Evolutionary conservation across 2,113 vertebrate genomes (phyloP), one percentile per base, ranked within the genome.

Genomic region (Paralichthys olivaceus): DNA sequence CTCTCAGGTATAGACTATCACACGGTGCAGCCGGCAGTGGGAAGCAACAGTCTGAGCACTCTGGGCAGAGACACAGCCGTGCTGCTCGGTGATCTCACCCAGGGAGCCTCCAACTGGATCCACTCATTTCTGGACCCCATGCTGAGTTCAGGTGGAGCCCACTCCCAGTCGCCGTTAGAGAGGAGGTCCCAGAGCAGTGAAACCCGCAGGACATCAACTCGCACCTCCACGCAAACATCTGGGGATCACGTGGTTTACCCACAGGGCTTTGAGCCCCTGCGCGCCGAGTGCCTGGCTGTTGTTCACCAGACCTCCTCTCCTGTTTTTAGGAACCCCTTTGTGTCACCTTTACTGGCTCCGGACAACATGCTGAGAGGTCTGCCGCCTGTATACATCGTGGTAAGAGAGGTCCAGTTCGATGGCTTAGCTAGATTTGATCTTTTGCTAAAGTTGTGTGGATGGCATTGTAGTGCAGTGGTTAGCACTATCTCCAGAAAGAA

Each of bases 321-420:
- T 43, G 87, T 96, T 4, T 89, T 94, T 77, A 95, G 91, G 87
- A 97, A 97, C 81, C 91, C 96, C 0, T 96, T 96, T 83, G 95
- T 97, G 77, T 94, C 92, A 0, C 96, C 94, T 0, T 83, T 97
- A 59, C 90, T 92, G 72, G 94, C 94, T 13, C 91, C 91, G 0
- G 90, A 93, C 79, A 88, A 72, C 72, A 87, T 94, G 79, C 72
- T 93, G 49, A 89, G 64, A 71, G 94, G 94, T 3, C 91, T 95
- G 75, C 93, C 92, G 0, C 90, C 95, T 5, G 67, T 95, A 0
- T 90, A 95, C 90, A 84, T 95, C 1, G 95, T 95, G 95, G 95
- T 95, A 84, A 94, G 84, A 75, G 1, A 40, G 7, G 32, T 4
- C 25, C 7, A 72, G 4, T 43, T 63, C 0, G 9, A 45, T 32